Conservation (phyloP, 2,113 vertebrate species). For the Mormyrus lacerda region DNA sequence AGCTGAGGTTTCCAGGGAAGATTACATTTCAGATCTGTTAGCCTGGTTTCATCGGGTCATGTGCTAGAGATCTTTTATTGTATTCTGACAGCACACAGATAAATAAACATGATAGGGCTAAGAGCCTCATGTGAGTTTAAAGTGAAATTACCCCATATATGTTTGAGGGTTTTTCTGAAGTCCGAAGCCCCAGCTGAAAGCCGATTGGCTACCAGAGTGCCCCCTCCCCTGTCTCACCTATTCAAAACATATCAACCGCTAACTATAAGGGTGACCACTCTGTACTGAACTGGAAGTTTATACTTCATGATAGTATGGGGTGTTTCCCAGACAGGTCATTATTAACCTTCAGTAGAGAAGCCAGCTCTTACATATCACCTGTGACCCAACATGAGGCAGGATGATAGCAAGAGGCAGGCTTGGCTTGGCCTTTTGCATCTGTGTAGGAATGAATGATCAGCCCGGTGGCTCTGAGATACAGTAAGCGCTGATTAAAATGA, state of each 20-base stretch:
- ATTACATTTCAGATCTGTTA: constrained; percentile 7
- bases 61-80: constrained; percentile 7
- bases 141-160: background rate
- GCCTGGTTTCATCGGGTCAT: background rate
- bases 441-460: background rate
- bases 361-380: background rate
- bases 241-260: background rate
- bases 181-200: background rate
- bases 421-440: background rate
- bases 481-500: background rate
- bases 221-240: background rate
- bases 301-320: background rate
- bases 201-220: background rate
- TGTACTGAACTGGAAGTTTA: background rate
- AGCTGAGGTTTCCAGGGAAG: background rate
- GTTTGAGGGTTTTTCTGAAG: background rate
- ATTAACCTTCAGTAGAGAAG: background rate
- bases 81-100: background rate
- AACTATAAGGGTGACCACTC: background rate
- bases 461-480: background rate
- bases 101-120: background rate
- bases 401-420: background rate
- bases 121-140: background rate
- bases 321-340: background rate
- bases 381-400: background rate